phyloP scores from a whole-genome alignment of 2,797 vertebrate genomes.

The Acipenser ruthenus region DNA sequence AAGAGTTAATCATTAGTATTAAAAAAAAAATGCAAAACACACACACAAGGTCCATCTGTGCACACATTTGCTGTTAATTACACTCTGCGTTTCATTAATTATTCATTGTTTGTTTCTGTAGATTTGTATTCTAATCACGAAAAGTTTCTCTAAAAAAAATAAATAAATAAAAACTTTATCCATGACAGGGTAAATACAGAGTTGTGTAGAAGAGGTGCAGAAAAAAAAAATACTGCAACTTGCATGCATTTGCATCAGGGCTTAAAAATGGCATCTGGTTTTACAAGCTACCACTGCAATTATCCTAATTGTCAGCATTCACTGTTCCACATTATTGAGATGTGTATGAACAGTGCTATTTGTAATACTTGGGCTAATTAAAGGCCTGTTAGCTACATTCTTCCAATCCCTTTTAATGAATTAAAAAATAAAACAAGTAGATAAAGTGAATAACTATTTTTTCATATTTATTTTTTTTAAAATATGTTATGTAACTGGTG shows the following conservation, averaged over 20 bases:
- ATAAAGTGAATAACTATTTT: no score
- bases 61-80: conserved; percentile 16
- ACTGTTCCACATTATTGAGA: background rate
- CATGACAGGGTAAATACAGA: conserved; percentile 5
- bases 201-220: conserved; percentile 4
- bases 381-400: background rate
- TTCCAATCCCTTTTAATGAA: no score
- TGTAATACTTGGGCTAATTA: conserved; percentile 9
- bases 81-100: conserved; percentile 18
- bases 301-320: conserved; percentile 14
- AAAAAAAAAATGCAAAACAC: background rate
- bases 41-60: conserved; percentile 16
- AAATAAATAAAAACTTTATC: background rate
- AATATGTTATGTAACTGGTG: no score
- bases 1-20: background rate
- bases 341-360: conserved; percentile 8
- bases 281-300: conserved; percentile 14
- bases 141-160: conserved; percentile 11
- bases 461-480: no score
- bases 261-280: conserved; percentile 18
- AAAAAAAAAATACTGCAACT: conserved; percentile 1
- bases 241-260: conserved; percentile 23
- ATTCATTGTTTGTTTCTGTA: conserved; percentile 20
- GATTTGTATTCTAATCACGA: conserved; percentile 10
- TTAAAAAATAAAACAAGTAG: no score